A percentile compares a stretch with the other conserved stretches of the same genome.
phyloP scores from a whole-genome alignment of 2,797 vertebrate species.

The Chelon labrosus region DNA sequence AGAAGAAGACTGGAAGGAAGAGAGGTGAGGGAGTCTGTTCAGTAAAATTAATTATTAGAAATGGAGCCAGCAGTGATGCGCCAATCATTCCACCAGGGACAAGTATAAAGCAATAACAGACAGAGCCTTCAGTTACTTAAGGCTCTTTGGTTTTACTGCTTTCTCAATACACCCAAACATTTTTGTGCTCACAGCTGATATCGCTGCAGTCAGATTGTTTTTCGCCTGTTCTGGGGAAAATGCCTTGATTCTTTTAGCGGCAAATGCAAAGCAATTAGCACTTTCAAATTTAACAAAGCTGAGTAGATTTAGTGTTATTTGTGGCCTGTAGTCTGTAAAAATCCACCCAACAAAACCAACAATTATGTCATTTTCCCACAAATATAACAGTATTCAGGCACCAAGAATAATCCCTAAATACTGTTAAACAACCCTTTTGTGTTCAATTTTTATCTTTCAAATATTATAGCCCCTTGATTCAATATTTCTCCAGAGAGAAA shows the following conservation, averaged over 20 bases:
- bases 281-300: too few species aligned
- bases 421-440: not conserved
- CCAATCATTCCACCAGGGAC: not conserved
- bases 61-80: not conserved
- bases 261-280: not conserved
- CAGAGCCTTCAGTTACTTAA: not conserved
- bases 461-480: slow-evolving; percentile 2
- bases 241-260: not conserved
- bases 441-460: not conserved
- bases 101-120: not conserved
- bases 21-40: not conserved
- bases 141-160: not conserved
- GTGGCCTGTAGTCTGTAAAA: too few species aligned
- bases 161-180: too few species aligned
- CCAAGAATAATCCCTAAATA: not conserved
- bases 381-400: too few species aligned
- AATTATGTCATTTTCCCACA: not conserved
- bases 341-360: not conserved
- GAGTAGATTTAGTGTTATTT: too few species aligned
- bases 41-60: slow-evolving; percentile 24
- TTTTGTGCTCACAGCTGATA: not conserved
- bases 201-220: not conserved
- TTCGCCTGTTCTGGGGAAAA: not conserved
- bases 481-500: slow-evolving; percentile 26
- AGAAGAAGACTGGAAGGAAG: not conserved